phyloP scores from a whole-genome alignment of 2,113 vertebrate species.

The Terrapene triunguis region DNA sequence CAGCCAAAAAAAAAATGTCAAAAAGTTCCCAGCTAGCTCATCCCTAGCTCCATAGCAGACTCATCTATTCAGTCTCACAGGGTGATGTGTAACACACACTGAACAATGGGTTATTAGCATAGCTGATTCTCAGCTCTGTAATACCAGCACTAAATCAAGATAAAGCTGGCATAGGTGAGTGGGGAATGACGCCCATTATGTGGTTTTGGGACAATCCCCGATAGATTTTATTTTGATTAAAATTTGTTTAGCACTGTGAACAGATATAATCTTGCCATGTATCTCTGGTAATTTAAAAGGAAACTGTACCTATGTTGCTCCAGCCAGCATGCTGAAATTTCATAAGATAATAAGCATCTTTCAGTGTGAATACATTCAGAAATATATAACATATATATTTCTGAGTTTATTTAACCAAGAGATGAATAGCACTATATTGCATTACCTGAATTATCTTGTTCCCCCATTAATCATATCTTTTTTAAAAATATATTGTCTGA shows the following conservation, averaged over 20 bases:
- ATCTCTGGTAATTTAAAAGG: constrained; percentile 8
- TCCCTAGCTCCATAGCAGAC: not conserved
- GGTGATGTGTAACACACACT: not conserved
- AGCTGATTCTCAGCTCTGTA: not conserved
- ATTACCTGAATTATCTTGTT: not conserved
- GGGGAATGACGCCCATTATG: not conserved
- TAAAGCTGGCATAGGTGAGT: accelerated
- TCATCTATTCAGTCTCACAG: not conserved
- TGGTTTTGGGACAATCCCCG: not conserved
- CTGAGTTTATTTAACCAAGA: not conserved
- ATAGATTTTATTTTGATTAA: not conserved
- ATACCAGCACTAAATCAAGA: not conserved
- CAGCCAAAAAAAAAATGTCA: not conserved
- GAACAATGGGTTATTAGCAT: not conserved
- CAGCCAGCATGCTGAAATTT: not conserved
- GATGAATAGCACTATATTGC: not conserved
- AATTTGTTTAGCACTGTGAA: not conserved
- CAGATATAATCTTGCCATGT: not conserved
- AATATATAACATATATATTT: not conserved
- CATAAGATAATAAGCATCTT: constrained; percentile 21
- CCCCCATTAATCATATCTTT: accelerated
- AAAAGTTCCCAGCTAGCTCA: not conserved
- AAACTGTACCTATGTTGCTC: not conserved
- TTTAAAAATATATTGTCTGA: not conserved
- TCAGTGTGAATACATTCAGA: not conserved